Evolutionary conservation across 2,113 vertebrate genomes (phyloP), one percentile per base, ranked within the genome.

Genomic region (Zosterops borbonicus): DNA sequence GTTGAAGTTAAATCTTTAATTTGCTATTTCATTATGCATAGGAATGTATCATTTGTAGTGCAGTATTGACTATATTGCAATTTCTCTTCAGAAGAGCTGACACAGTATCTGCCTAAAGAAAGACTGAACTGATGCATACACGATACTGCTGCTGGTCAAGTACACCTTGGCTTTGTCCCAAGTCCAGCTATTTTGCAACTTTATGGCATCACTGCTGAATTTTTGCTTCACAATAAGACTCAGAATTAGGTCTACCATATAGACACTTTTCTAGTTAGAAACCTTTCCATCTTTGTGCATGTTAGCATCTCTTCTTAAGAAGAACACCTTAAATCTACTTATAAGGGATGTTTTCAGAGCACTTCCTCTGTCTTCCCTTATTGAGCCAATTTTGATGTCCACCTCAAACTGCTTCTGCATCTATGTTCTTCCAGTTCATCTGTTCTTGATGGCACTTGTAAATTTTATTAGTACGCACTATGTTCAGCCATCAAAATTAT

Each of bases 341-440:
- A 31, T 12, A 75, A 47, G 14, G 1, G 1, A 1, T n/a, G 3
- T 21, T 78, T 84, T 78, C 56, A 50, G 35, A 21, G 4, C 10
- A 50, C 2, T 63, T 92, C 58, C 4, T 41, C 6, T 35, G 18
- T 50, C 18, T 47, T 67, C n/a, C 25, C 20, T 68, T 53, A 42
- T 6, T 37, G 13, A 65, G 9, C 0, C 3, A 69, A 1, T 62
- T 83, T 69, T 69, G 46, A 25, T 12, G n/a, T 90, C 24, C 5
- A 28, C 25, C 7, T 22, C 1, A 0, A 5, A 5, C 6, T 49
- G 4, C 7, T 80, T 47, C 19, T 14, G 7, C 16, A 65, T 4
- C 29, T 24, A 2, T 37, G 3, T 37, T 33, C 42, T 69, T 81
- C 37, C 12, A 39, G 22, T 53, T 86, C 23, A 79, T 47, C 17